Evolutionary conservation across 2,113 vertebrate genomes (phyloP).

Genomic region (Solea solea): DNA sequence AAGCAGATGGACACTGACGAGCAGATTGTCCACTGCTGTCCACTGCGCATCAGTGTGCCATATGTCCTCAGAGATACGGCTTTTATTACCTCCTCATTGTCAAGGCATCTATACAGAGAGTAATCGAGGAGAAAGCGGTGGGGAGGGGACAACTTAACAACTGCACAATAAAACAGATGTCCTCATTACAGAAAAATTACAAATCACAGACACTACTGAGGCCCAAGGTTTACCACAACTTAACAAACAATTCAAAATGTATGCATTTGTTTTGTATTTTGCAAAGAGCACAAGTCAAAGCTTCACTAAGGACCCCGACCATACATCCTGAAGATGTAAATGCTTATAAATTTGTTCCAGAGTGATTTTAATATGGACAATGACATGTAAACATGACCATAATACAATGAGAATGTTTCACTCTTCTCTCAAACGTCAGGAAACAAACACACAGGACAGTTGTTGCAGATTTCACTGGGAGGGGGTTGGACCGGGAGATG

Average conservation of each 20-base stretch:
- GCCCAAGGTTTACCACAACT: background rate
- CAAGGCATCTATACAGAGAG: constrained; percentile 15
- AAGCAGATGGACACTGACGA: constrained; percentile 26
- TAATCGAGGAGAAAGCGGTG: constrained; percentile 33
- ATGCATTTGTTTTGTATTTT: background rate
- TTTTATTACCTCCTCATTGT: constrained; percentile 55
- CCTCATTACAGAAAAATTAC: constrained; percentile 14
- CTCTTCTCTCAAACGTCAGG: background rate
- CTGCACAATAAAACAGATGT: constrained; percentile 64
- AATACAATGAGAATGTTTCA: background rate
- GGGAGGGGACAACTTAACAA: constrained; percentile 38
- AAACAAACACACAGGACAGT: background rate
- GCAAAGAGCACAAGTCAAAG: no score
- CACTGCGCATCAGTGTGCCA: constrained; percentile 22
- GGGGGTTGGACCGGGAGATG: background rate
- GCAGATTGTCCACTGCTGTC: constrained; percentile 36
- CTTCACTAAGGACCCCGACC: no score
- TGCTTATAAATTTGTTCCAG: background rate
- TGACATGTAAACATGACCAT: background rate
- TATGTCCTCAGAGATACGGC: constrained; percentile 30
- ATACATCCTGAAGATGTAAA: background rate
- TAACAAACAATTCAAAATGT: constrained; percentile 4
- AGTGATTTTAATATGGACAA: background rate
- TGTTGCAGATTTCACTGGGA: background rate
- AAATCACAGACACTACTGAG: background rate